A percentile compares a stretch with the other conserved stretches of the same genome.
Evolutionary conservation across 64 coral and sea anemone species (phyloP).

Genomic region (Stichodactyla mertensii): DNA sequence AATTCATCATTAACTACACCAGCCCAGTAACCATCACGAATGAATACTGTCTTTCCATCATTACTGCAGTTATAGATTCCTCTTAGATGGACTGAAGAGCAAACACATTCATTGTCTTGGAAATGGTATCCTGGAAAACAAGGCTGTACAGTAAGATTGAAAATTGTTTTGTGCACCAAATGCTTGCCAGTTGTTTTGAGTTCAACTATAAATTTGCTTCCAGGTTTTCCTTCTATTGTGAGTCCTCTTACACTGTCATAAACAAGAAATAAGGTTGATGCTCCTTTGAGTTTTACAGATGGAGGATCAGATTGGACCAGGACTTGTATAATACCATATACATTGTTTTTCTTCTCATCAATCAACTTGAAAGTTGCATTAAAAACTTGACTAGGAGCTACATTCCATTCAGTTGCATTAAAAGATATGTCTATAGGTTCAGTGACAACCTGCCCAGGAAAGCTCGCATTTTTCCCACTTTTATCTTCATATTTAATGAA

Average conservation of each 20-base stretch:
- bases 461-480: conserved; percentile 13
- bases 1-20: conserved; percentile 51
- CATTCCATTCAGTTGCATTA: conserved; percentile 44
- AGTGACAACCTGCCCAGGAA: conserved; percentile 39
- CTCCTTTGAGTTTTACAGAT: conserved; percentile 20
- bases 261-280: conserved; percentile 63
- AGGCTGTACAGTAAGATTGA: conserved; percentile 4
- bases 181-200: conserved; percentile 54
- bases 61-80: conserved; percentile 48
- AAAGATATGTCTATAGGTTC: conserved; percentile 59
- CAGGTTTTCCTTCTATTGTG: conserved; percentile 28
- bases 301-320: background rate
- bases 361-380: conserved; percentile 48
- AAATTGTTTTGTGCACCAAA: conserved; percentile 39
- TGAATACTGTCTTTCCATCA: conserved; percentile 48
- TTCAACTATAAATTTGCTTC: conserved; percentile 44
- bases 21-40: conserved; percentile 77
- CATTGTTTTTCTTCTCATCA: conserved; percentile 52
- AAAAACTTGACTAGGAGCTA: conserved; percentile 68
- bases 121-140: conserved; percentile 59
- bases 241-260: conserved; percentile 23
- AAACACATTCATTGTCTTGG: conserved; percentile 31
- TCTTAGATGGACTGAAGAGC: conserved; percentile 1
- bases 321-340: conserved; percentile 63
- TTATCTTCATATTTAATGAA: conserved; percentile 43